Conservation (phyloP, 2,888 invertebrate genomes). For the Miltochrista miniata region DNA sequence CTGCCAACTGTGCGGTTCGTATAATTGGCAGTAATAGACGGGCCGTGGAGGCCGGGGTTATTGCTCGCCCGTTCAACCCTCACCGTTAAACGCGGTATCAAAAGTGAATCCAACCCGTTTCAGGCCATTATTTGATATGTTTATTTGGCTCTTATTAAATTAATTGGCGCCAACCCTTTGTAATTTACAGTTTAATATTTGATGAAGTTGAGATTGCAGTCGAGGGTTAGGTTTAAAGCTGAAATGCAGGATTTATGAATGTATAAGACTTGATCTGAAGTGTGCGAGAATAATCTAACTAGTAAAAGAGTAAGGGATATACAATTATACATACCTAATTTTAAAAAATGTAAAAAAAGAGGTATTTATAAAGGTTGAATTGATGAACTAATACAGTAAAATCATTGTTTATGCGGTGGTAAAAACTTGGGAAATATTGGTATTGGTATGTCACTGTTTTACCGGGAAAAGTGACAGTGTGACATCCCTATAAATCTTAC, state of each 20-base stretch:
- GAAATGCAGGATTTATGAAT: neutral
- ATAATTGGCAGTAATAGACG: slow-evolving; percentile 57
- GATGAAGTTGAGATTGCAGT: slow-evolving; percentile 17
- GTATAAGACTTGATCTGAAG: no score
- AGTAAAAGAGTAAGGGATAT: no score
- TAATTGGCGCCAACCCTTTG: slow-evolving; percentile 31
- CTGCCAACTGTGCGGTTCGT: slow-evolving; percentile 56
- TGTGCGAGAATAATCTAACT: no score
- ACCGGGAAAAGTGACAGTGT: no score
- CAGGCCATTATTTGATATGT: slow-evolving; percentile 29
- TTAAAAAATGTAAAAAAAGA: no score
- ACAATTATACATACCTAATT: no score
- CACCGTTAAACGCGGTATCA: slow-evolving; percentile 42
- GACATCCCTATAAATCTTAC: neutral
- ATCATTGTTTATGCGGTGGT: no score
- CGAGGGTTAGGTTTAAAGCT: slow-evolving; percentile 1
- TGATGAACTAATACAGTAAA: no score
- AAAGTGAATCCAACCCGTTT: slow-evolving; percentile 41
- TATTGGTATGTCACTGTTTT: no score
- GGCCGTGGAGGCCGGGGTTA: slow-evolving; percentile 40
- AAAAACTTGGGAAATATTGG: no score
- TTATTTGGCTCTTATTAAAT: slow-evolving; percentile 36
- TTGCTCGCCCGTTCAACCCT: slow-evolving; percentile 39
- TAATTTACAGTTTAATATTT: slow-evolving; percentile 29
- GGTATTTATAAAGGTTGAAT: no score